phyloP scores from a whole-genome alignment of 2,888 invertebrate species.

The Tachina lurida region DNA sequence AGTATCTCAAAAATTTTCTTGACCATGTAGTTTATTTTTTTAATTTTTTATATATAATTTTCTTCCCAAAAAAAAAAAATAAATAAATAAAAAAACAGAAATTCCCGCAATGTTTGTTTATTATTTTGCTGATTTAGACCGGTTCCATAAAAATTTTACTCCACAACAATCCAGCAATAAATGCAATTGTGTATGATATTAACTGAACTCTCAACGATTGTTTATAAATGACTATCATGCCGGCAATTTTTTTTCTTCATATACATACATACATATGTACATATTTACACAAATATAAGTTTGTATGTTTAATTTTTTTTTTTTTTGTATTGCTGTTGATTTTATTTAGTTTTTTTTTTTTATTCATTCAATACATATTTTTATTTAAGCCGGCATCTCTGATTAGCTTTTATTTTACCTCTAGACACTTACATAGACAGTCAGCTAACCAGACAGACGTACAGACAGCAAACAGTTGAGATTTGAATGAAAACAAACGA shows the following conservation, averaged over 20 bases:
- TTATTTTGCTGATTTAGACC: constrained; percentile 63
- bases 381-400: constrained; percentile 69
- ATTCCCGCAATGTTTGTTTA: constrained; percentile 69
- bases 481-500: constrained; percentile 53
- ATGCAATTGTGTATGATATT: constrained; percentile 54
- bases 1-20: constrained; percentile 67
- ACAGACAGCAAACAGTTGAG: constrained; percentile 55
- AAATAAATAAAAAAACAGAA: constrained; percentile 53
- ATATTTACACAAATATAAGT: neutral
- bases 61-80: constrained; percentile 28
- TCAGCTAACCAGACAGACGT: constrained; percentile 39
- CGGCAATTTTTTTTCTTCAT: constrained; percentile 58
- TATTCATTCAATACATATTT: constrained; percentile 61
- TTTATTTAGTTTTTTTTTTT: constrained; percentile 30
- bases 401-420: constrained; percentile 69
- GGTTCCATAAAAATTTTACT: constrained; percentile 59
- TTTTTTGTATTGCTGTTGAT: constrained; percentile 12
- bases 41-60: constrained; percentile 38
- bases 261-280: constrained; percentile 33
- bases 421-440: constrained; percentile 65
- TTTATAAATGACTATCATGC: constrained; percentile 71
- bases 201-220: constrained; percentile 59
- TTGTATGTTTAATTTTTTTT: neutral
- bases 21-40: constrained; percentile 56
- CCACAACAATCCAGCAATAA: constrained; percentile 50